phyloP scores from a whole-genome alignment of 2,888 invertebrate genomes.

The Blomia tropicalis region DNA sequence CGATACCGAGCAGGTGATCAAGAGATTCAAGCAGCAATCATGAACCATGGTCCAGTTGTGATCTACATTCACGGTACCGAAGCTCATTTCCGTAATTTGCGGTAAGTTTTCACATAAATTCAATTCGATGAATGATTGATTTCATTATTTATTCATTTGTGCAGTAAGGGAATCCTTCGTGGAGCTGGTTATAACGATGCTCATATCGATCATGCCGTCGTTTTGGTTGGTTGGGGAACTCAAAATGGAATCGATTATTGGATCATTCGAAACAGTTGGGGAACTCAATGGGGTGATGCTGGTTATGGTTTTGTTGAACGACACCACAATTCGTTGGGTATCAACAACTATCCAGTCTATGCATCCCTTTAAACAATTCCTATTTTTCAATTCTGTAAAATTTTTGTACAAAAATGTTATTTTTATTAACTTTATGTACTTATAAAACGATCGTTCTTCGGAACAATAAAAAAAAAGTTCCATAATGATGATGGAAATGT shows the following conservation, averaged over 20 bases:
- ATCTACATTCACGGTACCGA: background rate
- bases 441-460: no score
- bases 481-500: no score
- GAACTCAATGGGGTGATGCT: background rate
- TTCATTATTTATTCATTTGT: no score
- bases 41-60: background rate
- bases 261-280: constrained; percentile 4
- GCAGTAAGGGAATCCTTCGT: no score
- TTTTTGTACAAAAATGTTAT: no score
- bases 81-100: background rate
- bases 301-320: background rate
- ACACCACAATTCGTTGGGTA: background rate
- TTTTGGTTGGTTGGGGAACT: background rate
- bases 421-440: no score
- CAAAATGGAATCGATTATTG: background rate
- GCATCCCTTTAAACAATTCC: no score
- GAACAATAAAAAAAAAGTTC: no score
- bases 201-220: background rate
- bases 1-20: background rate
- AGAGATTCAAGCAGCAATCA: background rate
- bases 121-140: no score
- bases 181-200: no score
- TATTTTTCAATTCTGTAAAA: no score
- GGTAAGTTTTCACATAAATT: no score
- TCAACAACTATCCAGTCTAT: background rate